Base-by-base conservation (phyloP, 2,113 vertebrate species). In the Petromus typicus region DNA sequence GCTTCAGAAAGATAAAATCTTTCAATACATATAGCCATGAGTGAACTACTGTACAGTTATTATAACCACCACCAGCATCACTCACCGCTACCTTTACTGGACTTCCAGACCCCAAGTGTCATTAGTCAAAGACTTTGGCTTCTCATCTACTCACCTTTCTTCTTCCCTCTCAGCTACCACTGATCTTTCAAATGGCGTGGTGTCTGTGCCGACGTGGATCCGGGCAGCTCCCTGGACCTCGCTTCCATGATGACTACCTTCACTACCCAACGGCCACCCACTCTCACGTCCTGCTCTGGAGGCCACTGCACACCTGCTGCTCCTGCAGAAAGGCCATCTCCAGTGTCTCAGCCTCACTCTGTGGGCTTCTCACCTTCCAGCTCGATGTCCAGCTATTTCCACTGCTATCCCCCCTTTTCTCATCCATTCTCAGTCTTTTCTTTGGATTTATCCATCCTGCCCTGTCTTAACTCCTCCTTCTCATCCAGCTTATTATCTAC, bases 281-380 rank as follows among this genome's bases (percentile, higher is more conserved):
- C 30, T 2, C n/a, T 34, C 43, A 10, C 1, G 2, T 23, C 43
- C 71, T 32, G 14, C 51, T 63, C 30, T 37, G 43, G 32, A 11
- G 23, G 27, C 10, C 32, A 25, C 40, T n/a, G 48, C 34, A 14
- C 12, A 37, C 40, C 57, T 51, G 14, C 37, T 30, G 48, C 85
- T 43, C 14, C 63, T 73, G 40, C 30, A 14, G 43, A 6, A 14
- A 54, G 32, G 14, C 80, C 56, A 2, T 16, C 79, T 56, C 81
- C 13, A 66, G 9, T 0, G 2, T 23, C 51, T 59, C 12, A 16
- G 3, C 27, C 56, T 37, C 22, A 25, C 25, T 40, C 0, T 56
- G 7, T 25, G 14, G 18, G 34, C n/a, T 69, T 20, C 27, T 34
- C 7, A 0, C 11, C n/a, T n/a, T 54, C 17, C 18, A 18, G 40